Evolutionary conservation across 2,797 vertebrate genomes (phyloP), one percentile per base, ranked within the genome.

Genomic region (Microhierax caerulescens): DNA sequence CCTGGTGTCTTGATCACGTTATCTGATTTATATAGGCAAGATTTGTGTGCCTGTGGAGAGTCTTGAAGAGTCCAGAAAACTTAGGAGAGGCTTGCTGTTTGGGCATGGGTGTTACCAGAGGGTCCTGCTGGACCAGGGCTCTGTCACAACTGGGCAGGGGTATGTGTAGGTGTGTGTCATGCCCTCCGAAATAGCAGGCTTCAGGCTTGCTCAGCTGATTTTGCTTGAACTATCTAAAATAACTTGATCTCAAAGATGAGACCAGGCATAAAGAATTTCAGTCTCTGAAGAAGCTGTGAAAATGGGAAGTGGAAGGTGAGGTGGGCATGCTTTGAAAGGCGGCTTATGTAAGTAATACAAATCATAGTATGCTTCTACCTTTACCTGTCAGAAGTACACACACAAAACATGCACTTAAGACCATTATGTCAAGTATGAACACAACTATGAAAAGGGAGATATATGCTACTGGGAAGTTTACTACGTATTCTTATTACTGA

Each of bases 281-380:
- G 24, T 73, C 51, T 79, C 70, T 84, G 74, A 73, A 63, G 20
- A 74, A 61, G 13, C 59, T 93, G 37, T 47, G n/a, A 60, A 85
- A 90, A 43, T 67, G 22, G 51, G 54, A 85, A 84, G 19, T 61
- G 50, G 24, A 60, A 61, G 32, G 43, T 41, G 32, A 63, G 10
- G 30, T 61, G 14, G 63, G 36, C 82, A 34, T 59, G 53, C n/a
- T 91, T 81, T 75, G 22, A 28, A 69, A 84, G 69, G 25, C 8
- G 3, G 12, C 75, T 92, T 79, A 43, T 72, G 4, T 36, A 50
- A 73, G 22, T 56, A n/a, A 41, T 34, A 53, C 15, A 57, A 53
- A 36, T 53, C 0, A 0, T 13, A 13, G 39, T 13, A 7, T 61
- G 21, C 11, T 34, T 91, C n/a, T 82, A 2, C n/a, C 11, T 77